Conservation (phyloP, 2,888 invertebrate genomes). For the Melolontha melolontha region DNA sequence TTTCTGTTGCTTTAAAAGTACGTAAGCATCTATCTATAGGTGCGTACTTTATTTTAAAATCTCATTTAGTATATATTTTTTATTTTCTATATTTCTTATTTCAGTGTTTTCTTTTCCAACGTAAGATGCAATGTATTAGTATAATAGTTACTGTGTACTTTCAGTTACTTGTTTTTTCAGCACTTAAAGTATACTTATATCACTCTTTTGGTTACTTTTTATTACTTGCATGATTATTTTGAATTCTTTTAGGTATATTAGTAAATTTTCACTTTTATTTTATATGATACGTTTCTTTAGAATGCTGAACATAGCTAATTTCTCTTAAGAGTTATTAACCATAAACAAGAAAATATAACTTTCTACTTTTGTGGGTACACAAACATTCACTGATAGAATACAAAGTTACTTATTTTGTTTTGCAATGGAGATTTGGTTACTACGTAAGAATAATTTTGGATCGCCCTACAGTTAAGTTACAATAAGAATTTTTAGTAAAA, state of each 20-base stretch:
- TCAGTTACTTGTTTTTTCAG: not conserved
- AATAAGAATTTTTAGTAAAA: too few relatives aligned
- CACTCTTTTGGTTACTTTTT: slow-evolving; percentile 42
- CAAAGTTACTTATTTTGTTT: too few relatives aligned
- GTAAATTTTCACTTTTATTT: slow-evolving; percentile 12
- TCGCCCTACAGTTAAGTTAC: too few relatives aligned
- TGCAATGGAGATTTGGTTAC: too few relatives aligned
- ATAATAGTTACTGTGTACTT: not conserved
- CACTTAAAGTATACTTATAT: slow-evolving; percentile 7
- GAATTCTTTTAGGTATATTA: not conserved
- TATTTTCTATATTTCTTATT: not conserved
- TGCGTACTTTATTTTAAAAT: not conserved
- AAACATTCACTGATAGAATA: too few relatives aligned
- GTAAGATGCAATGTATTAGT: not conserved
- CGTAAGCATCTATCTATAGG: not conserved
- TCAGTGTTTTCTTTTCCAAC: too few relatives aligned
- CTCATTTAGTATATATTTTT: not conserved
- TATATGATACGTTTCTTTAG: not conserved
- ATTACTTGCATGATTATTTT: slow-evolving; percentile 38
- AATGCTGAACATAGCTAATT: not conserved
- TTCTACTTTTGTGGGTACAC: too few relatives aligned
- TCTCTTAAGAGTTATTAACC: too few relatives aligned
- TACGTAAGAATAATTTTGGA: too few relatives aligned
- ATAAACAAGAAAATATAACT: too few relatives aligned
- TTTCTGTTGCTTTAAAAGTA: too few relatives aligned